These are phyloP conservation scores for Cyclina sinensis DNA, from an alignment of 1,140 invertebrate species.

Conservation along the genomic window DNA sequence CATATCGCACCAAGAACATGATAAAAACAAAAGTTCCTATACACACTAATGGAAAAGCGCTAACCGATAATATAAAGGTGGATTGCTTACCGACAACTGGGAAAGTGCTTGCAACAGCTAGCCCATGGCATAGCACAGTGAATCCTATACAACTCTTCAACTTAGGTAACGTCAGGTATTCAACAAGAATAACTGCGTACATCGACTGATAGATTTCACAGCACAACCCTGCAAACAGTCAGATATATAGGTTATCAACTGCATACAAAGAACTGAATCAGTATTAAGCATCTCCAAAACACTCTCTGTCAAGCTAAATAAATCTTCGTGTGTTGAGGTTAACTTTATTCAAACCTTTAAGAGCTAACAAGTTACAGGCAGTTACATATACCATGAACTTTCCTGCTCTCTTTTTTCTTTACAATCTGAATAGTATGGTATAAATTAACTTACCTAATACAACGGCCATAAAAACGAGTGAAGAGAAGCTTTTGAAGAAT, in stretches of 20 bases:
- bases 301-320: no score
- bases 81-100: conserved; percentile 59
- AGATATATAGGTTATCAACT: no score
- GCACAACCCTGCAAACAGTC: conserved; percentile 32
- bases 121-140: conserved; percentile 49
- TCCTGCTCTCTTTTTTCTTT: no score
- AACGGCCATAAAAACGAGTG: conserved; percentile 40
- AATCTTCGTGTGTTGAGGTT: no score
- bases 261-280: no score
- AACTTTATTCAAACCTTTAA: no score
- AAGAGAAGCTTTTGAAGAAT: conserved; percentile 39
- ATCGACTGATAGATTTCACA: conserved; percentile 56
- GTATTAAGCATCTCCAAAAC: no score
- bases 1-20: not conserved
- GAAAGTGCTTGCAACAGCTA: conserved; percentile 34
- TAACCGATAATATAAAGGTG: not conserved
- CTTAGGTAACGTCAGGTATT: conserved; percentile 51
- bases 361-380: no score
- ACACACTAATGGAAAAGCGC: no score
- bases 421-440: no score
- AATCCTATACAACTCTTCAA: conserved; percentile 62
- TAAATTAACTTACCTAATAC: conserved; percentile 36
- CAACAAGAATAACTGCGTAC: conserved; percentile 49
- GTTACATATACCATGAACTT: no score
- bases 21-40: not conserved